Evolutionary conservation across 1,140 invertebrate species (phyloP), one percentile per base, ranked within the genome.

Genomic region (Nixonia krombeini): DNA sequence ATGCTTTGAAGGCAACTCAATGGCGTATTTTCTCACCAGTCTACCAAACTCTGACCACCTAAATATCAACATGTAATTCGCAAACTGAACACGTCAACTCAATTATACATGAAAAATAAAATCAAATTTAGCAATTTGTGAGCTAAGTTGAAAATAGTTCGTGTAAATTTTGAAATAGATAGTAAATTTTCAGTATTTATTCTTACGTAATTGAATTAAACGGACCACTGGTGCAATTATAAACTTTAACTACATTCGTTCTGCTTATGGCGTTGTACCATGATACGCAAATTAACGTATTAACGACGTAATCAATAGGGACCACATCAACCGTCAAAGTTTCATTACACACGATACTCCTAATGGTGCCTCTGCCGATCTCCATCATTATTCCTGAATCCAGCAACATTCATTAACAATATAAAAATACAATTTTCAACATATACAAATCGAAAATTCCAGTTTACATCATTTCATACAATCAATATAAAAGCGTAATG

Each of bases 241-340:
- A 98, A n/a, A 99, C 90, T 29, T 86, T 85, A 44, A 93, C 87
- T 0, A 79, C 78, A 29, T 89, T 89, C 0, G 85, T 86, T 41
- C 88, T 90, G 42, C 66, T 67, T 17, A 74, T 87, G 0, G 87
- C 88, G 25, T 89, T 91, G 68, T 94, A 87, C 92, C 95, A 95
- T 6, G 93, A 91, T 6, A 91, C 88, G 50, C 93, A 89, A 40
- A 98, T 94, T 61, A 97, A 89, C 5, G 92, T 91, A 79, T 96
- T 96, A 15, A 95, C 92, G 2, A 96, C 94, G 72, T 94, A 89
- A 79, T 98, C 96, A 0, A 98, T 94, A 0, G 96, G 96, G 4
- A 98, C 92, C 5, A 97, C 84, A 73, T 98, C 95, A 13, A 96
- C 92, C 9, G 90, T 88, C 21, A 90, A 87, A 31, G 89, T 83